Conservation (phyloP, 1,140 invertebrate genomes). For the Brachionus calyciflorus region DNA sequence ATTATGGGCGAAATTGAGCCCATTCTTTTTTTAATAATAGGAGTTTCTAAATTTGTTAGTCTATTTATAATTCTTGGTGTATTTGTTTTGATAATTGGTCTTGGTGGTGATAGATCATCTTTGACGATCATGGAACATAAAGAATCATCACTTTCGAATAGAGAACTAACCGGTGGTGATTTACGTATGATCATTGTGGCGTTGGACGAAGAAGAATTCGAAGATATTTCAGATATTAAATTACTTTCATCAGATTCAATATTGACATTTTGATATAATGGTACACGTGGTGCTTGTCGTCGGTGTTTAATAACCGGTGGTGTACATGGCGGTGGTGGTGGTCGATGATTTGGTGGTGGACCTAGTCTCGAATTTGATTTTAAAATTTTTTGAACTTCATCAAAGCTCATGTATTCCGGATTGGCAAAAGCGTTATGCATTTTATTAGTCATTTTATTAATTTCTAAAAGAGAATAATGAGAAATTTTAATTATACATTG, state of each 20-base stretch:
- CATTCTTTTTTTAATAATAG: neutral
- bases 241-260: neutral
- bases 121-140: constrained; percentile 9
- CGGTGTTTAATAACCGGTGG: neutral
- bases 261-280: neutral
- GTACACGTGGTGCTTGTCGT: neutral
- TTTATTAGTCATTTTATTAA: neutral
- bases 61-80: constrained; percentile 1
- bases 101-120: neutral
- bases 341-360: neutral
- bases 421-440: constrained; percentile 4
- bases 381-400: neutral
- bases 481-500: neutral
- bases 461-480: neutral
- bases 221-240: neutral
- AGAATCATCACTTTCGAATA: constrained; percentile 7
- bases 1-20: constrained; percentile 9
- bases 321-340: neutral
- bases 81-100: neutral
- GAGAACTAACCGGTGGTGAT: neutral
- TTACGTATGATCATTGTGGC: constrained; percentile 10
- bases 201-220: constrained; percentile 19
- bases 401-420: neutral
- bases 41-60: neutral
- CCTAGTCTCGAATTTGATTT: neutral